phyloP scores from a whole-genome alignment of 2,888 invertebrate genomes.

The Zele albiditarsus region DNA sequence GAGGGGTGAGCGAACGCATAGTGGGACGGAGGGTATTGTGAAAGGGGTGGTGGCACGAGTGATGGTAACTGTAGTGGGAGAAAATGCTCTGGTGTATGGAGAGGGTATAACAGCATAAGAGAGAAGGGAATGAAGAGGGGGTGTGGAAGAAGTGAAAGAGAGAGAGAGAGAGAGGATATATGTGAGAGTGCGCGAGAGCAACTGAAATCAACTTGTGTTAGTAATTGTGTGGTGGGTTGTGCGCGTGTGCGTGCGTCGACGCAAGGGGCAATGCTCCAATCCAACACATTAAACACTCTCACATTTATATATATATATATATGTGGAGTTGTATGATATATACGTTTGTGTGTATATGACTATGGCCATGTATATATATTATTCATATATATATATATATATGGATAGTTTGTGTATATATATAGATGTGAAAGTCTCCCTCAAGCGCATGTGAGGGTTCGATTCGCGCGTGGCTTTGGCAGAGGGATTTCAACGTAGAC shows the following conservation, averaged over 20 bases:
- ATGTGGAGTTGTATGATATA: neutral
- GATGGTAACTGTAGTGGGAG: slow-evolving; percentile 25
- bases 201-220: slow-evolving; percentile 38
- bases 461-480: slow-evolving; percentile 41
- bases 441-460: slow-evolving; percentile 42
- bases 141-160: slow-evolving; percentile 31
- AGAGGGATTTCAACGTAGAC: slow-evolving; percentile 43
- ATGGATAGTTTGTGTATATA: no score
- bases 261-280: slow-evolving; percentile 60
- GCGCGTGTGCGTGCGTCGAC: slow-evolving; percentile 35
- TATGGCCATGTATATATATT: no score
- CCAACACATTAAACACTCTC: slow-evolving; percentile 22
- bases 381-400: no score
- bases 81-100: neutral
- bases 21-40: slow-evolving; percentile 35
- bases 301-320: slow-evolving; percentile 12
- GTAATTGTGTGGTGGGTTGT: slow-evolving; percentile 20
- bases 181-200: slow-evolving; percentile 22
- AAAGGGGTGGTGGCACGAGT: slow-evolving; percentile 47
- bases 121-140: slow-evolving; percentile 41
- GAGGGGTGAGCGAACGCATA: slow-evolving; percentile 41
- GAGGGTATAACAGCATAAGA: slow-evolving; percentile 7
- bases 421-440: slow-evolving; percentile 31
- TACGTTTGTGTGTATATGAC: neutral
- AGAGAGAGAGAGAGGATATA: neutral